Conservation (phyloP, 2,888 invertebrate species). For the Rugalucina vietnamica region DNA sequence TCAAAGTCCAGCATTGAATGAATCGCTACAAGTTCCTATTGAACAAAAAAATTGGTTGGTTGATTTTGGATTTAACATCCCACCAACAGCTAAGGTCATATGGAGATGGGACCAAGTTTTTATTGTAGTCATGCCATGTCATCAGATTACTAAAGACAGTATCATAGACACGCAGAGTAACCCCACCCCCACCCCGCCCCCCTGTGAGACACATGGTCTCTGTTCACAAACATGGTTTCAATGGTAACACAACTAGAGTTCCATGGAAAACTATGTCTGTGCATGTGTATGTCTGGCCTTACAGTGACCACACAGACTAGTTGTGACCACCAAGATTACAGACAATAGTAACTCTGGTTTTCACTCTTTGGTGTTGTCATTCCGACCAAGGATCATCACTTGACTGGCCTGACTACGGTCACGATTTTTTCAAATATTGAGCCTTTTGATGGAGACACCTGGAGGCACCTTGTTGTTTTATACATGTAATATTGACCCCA, state of each 20-base stretch:
- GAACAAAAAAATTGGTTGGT: too few relatives aligned
- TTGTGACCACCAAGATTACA: conserved; percentile 3
- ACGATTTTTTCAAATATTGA: too few relatives aligned
- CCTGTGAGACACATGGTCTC: neutral
- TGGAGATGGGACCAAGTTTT: too few relatives aligned
- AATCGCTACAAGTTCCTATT: too few relatives aligned
- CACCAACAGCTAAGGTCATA: too few relatives aligned
- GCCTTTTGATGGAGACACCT: too few relatives aligned
- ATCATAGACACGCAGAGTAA: neutral
- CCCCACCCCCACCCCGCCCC: neutral
- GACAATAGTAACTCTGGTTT: conserved; percentile 13
- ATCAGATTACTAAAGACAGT: conserved; percentile 8
- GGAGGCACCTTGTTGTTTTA: too few relatives aligned
- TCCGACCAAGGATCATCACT: neutral
- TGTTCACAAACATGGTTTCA: neutral
- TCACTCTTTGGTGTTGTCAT: neutral
- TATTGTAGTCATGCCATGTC: too few relatives aligned
- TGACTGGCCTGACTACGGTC: neutral
- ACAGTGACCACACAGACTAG: neutral
- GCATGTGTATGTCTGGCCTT: conserved; percentile 4
- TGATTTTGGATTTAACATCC: too few relatives aligned
- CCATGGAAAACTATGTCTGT: neutral
- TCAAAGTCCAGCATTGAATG: too few relatives aligned
- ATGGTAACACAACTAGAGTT: neutral
- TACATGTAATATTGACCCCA: too few relatives aligned